Base-by-base conservation (phyloP, 1,140 invertebrate genomes). In the Drosophila murphyi region DNA sequence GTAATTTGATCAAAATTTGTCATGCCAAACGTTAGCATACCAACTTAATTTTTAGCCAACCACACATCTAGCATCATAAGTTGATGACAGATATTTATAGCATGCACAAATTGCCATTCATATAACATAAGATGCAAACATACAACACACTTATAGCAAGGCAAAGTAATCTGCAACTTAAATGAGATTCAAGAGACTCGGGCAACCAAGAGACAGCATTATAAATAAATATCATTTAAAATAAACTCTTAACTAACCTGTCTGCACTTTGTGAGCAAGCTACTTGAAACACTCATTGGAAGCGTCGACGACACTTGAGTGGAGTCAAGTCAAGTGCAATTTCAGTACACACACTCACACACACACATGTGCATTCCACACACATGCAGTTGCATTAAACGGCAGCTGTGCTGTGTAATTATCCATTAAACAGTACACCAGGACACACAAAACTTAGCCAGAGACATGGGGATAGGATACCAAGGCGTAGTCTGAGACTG, bases 221-320 rank as follows among this genome's bases (percentile, higher is more conserved):
- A 88, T 88, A 89, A 88, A 83, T 88, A 88, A 88, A 88, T 88
- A 88, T 83, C 78, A 88, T 88, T 89, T 80, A 74, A 88, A 88
- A 83, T 77, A 88, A 87, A 88, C 83, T 88, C 80, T 74, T 64
- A 76, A 88, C 83, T 83, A 89, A 88, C 83, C 85, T 89, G 83
- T 88, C 85, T 88, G 80, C 83, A 88, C 83, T 82, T 85, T 85
- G 82, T 61, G 52, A 57, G 45, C 67, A 50, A 47, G 72, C 57
- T 72, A 79, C 47, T 74, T 74, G 50, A 70, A 63, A 35, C 54
- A 51, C 64, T 48, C 43, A 39, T 50, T 50, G 71, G 48, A 43
- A 57, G 47, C 64, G 37, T 37, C 37, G 65, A 50, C 54, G 57
- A 62, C 60, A 54, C 72, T 67, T 62, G 50, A 61, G 29, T 43